phyloP scores from a whole-genome alignment of 1,140 invertebrate genomes.

The Odontomachus brunneus region DNA sequence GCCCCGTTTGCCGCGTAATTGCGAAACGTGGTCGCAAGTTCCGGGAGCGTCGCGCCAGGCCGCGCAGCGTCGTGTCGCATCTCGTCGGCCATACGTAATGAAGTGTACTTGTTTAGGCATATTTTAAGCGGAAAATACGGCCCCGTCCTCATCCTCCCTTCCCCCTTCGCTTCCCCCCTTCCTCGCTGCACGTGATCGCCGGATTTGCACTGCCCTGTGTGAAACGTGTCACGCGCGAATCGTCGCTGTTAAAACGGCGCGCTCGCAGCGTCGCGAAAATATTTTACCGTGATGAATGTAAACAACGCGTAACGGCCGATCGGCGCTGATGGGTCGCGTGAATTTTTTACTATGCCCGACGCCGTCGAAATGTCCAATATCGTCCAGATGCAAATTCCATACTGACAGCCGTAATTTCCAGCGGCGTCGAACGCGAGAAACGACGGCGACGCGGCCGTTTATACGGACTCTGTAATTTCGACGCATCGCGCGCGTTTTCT shows the following conservation, averaged over 20 bases:
- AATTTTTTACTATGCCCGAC: conserved; percentile 53
- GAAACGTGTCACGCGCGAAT: conserved; percentile 11
- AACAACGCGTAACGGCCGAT: conserved; percentile 53
- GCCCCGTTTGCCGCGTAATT: conserved; percentile 22
- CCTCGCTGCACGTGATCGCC: not conserved
- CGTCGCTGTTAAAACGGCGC: conserved; percentile 44
- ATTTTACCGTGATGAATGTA: conserved; percentile 61
- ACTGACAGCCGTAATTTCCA: conserved; percentile 52
- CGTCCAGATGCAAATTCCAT: conserved; percentile 52
- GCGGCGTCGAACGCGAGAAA: conserved; percentile 30
- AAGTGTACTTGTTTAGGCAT: conserved; percentile 47
- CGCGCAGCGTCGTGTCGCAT: not conserved
- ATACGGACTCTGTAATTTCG: conserved; percentile 48
- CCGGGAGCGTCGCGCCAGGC: not conserved
- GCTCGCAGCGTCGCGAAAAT: conserved; percentile 60
- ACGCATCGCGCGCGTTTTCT: not conserved
- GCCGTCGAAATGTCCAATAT: conserved; percentile 51
- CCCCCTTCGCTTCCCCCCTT: not conserved
- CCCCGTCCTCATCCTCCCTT: too few relatives aligned
- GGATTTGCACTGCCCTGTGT: not conserved
- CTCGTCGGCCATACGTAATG: conserved; percentile 35
- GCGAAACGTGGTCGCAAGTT: conserved; percentile 31
- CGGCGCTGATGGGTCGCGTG: conserved; percentile 59
- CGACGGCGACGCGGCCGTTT: conserved; percentile 11
- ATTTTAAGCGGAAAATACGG: conserved; percentile 42